Evolutionary conservation across 2,113 vertebrate species (phyloP), one percentile per base, ranked within the genome.

Genomic region (Mustelus asterias): DNA sequence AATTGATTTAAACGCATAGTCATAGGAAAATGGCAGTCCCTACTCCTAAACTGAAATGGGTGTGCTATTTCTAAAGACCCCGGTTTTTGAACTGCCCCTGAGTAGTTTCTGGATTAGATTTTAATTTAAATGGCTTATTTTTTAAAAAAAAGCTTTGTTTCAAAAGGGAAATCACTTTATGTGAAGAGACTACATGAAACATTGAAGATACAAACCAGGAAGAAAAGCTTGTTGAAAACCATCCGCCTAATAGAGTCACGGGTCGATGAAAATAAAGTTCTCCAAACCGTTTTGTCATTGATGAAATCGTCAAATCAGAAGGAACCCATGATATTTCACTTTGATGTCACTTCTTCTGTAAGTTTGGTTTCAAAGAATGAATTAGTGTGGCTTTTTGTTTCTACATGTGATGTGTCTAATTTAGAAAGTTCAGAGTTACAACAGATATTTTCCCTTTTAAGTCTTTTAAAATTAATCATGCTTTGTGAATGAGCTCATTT

Each of bases 291-390:
- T 7, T 96, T 98, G 92, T 97, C 98, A 70, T 98, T 98, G 96
- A 96, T 98, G 96, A 96, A 97, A 7, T 67, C 29, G 33, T 78
- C 96, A 0, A 96, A 97, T 96, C 97, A 96, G 96, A 96, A 96
- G 1, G 96, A 96, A 1, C 98, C 98, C 0, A 96, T 97, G 90
- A 97, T 99, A 60, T 98, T 99, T 96, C 99, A 99, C 97, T 97
- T 99, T 29, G 99, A 99, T 76, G 96, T 99, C 96, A 99, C 99
- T n/a, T 98, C 99, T 88, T 98, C 98, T 83, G 99, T 99, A 97
- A 98, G 98, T 97, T 72, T 93, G 88, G 6, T 33, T 65, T 89
- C 24, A 33, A 48, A 48, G 67, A 70, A 76, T 76, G 65, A 72
- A 83, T 37, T 44, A 6, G 14, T 92, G 60, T 37, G 60, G 60